Conservation (phyloP, 2,113 vertebrate genomes). For the Ursus arctos region DNA sequence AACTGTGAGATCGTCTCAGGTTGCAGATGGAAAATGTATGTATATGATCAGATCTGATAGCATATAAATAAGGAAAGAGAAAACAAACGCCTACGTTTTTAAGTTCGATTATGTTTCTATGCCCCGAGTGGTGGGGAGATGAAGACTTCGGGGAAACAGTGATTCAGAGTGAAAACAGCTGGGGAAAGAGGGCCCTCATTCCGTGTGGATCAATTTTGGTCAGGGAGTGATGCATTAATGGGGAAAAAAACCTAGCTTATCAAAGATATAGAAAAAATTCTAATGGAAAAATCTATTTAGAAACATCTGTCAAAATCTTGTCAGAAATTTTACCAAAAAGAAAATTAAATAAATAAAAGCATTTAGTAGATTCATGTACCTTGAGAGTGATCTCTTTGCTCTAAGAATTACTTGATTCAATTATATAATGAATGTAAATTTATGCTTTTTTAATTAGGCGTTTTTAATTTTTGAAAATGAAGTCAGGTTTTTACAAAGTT, state of each 20-base stretch:
- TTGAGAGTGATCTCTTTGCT: not conserved
- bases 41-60: not conserved
- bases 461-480: not conserved
- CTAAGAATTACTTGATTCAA: not conserved
- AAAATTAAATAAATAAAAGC: constrained; percentile 45
- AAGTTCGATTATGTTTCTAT: not conserved
- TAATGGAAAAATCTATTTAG: not conserved
- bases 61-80: not conserved
- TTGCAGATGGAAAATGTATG: not conserved
- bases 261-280: not conserved
- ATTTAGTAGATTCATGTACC: not conserved
- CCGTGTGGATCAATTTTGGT: not conserved
- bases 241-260: not conserved
- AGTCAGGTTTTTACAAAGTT: not conserved
- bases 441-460: not conserved
- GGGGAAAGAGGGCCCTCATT: not conserved
- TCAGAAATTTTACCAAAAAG: not conserved
- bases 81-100: not conserved
- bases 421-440: not conserved
- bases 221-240: not conserved
- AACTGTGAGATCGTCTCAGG: not conserved
- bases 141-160: not conserved
- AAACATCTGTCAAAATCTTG: constrained; percentile 27
- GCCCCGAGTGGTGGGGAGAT: not conserved
- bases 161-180: not conserved